These are phyloP conservation scores for Orthosia incerta DNA, from an alignment of 2,888 invertebrate genomes.

Conservation along the genomic window DNA sequence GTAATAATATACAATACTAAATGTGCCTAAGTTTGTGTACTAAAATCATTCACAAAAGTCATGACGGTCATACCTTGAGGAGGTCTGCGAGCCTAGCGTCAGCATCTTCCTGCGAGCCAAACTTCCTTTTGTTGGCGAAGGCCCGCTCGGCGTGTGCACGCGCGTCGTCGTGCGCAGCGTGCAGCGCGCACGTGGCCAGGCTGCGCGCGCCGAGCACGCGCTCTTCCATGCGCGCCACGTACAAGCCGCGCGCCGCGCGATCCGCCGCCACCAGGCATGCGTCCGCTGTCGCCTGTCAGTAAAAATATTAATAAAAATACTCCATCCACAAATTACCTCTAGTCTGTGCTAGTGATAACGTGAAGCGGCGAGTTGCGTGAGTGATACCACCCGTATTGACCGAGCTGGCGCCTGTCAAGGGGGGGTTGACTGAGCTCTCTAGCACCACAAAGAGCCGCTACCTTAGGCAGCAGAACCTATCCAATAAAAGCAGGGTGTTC, in stretches of 20 bases:
- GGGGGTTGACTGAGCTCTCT: not conserved
- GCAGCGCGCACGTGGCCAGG: not conserved
- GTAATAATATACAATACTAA: not conserved
- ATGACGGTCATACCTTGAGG: slow-evolving; percentile 30
- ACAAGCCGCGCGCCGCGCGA: slow-evolving; percentile 59
- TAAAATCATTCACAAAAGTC: not conserved
- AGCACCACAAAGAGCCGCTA: not conserved
- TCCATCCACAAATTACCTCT: too few species aligned
- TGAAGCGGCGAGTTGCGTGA: not conserved
- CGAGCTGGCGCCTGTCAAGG: too few species aligned
- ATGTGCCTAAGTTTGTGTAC: not conserved
- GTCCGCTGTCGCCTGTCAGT: slow-evolving; percentile 62
- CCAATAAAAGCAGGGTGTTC: not conserved
- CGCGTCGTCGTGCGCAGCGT: slow-evolving; percentile 21
- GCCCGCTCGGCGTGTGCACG: slow-evolving; percentile 27
- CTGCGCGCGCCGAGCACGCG: slow-evolving; percentile 56
- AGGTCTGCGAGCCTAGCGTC: slow-evolving; percentile 34
- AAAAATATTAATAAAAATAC: not conserved
- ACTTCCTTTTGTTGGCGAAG: slow-evolving; percentile 64
- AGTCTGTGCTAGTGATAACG: not conserved
- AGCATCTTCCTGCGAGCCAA: slow-evolving; percentile 49
- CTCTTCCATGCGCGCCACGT: slow-evolving; percentile 64
- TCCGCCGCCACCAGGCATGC: slow-evolving; percentile 58
- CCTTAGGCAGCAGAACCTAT: not conserved
- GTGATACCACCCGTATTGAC: too few species aligned